Evolutionary conservation across 2,797 vertebrate genomes (phyloP).

Genomic region (Micrastur ruficollis): DNA sequence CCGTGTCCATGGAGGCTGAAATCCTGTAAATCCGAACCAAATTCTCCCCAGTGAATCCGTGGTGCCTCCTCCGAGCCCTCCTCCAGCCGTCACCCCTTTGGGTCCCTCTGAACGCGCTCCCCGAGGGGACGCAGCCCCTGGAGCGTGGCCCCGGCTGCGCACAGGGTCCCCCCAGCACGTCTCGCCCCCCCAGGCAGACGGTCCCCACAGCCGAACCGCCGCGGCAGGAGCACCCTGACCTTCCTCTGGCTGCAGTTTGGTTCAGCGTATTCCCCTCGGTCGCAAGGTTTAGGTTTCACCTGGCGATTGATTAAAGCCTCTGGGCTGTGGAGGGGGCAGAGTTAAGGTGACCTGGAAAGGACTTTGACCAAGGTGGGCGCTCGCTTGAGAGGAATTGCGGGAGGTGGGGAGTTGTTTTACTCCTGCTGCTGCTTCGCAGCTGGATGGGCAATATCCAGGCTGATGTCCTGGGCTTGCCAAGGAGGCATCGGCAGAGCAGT

Average conservation of each 20-base stretch:
- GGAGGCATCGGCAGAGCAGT: background rate
- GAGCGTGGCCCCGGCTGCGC: background rate
- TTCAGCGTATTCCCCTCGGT: background rate
- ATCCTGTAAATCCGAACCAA: background rate
- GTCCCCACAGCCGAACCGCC: background rate
- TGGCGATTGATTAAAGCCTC: slow-evolving; percentile 9
- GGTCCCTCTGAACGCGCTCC: background rate
- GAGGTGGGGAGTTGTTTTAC: background rate
- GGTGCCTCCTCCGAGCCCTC: rapidly evolving
- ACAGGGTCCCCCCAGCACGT: rapidly evolving
- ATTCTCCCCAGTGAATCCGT: rapidly evolving
- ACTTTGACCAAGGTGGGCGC: background rate
- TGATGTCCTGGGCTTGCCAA: background rate
- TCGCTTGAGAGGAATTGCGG: rapidly evolving
- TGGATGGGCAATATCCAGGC: background rate
- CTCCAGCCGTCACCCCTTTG: background rate
- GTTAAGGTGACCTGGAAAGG: slow-evolving; percentile 31
- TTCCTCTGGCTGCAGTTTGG: background rate
- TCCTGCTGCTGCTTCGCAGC: background rate
- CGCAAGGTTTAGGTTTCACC: slow-evolving; percentile 33
- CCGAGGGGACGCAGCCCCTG: background rate
- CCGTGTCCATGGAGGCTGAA: rapidly evolving
- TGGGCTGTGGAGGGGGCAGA: background rate
- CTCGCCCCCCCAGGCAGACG: rapidly evolving
- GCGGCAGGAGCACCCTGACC: background rate